Evolutionary conservation across 2,797 vertebrate genomes (phyloP), one percentile per base, ranked within the genome.

Genomic region (Gambusia yucatana): DNA sequence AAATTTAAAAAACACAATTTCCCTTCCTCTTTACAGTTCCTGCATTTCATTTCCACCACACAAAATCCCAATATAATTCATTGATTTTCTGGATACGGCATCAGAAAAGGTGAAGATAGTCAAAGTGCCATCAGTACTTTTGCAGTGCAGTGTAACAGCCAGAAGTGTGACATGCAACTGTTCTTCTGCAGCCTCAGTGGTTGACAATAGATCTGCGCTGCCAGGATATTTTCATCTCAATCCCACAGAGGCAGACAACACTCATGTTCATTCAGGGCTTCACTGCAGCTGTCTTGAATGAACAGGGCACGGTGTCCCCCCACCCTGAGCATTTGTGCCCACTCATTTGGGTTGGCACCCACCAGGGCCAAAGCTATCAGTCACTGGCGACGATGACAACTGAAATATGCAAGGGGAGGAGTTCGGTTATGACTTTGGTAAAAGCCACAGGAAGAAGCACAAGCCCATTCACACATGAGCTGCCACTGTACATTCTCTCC

Each of bases 201-300:
- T 43, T 2, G 25, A 20, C 50, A 85, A 84, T 70, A 84, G 83
- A 57, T 25, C 70, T 39, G 67, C 3, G 43, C 44, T n/a, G 33
- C 7, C 71, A 44, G 43, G 82, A 88, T 89, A 89, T 88, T 89
- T 91, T 80, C 84, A 80, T 82, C 83, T 83, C 77, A 71, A 83
- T 75, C 41, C 83, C 65, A 14, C 43, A n/a, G 48, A 73, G 69
- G 80, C 73, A 63, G 76, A 75, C 74, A 82, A 71, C 61, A 65
- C 2, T 61, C 59, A 78, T 82, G 88, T 75, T 79, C 70, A 74
- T 17, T 59, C 78, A 59, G 65, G 77, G 75, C 89, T 79, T 87
- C 87, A 80, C 86, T 92, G 91, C 94, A 95, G 94, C 94, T 95
- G 94, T 92, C 92, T 84, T 72, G 77, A 72, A 69, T 78, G 76